Evolutionary conservation across 1,140 invertebrate genomes (phyloP).

Genomic region (Drosophila mayri): DNA sequence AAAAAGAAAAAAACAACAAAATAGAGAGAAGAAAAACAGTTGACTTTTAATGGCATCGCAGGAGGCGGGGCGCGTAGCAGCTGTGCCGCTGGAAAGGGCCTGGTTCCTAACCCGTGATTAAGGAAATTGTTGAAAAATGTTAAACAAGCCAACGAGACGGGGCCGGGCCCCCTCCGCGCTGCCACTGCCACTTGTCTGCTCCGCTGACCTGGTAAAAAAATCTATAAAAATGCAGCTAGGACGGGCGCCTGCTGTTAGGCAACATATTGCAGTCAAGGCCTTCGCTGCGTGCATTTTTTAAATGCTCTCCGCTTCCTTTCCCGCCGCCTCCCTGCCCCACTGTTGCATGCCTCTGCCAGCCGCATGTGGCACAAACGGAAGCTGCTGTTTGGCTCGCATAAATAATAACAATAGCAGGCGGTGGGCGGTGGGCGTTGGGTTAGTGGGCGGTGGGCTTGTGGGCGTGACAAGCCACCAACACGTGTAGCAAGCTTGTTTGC

Average conservation of each 20-base stretch:
- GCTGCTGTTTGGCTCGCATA: constrained; percentile 82
- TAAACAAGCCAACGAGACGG: constrained; percentile 66
- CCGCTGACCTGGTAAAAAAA: constrained; percentile 77
- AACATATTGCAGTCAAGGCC: constrained; percentile 83
- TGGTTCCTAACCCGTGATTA: constrained; percentile 72
- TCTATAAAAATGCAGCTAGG: constrained; percentile 70
- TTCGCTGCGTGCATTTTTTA: constrained; percentile 80
- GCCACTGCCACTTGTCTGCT: constrained; percentile 11
- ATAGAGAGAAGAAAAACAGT: constrained; percentile 38
- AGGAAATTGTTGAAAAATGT: constrained; percentile 82
- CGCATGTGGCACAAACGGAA: constrained; percentile 81
- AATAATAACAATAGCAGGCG: constrained; percentile 72
- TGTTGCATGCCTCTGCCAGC: constrained; percentile 51
- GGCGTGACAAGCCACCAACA: constrained; percentile 68
- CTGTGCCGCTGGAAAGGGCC: constrained; percentile 37
- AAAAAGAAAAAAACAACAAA: constrained; percentile 7
- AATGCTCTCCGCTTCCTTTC: constrained; percentile 69
- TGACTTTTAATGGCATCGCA: constrained; percentile 72
- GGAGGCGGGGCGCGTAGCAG: constrained; percentile 7
- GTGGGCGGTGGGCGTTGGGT: neutral
- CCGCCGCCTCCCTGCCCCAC: constrained; percentile 25
- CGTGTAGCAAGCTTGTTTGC: constrained; percentile 68
- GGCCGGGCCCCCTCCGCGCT: constrained; percentile 16
- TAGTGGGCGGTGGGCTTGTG: constrained; percentile 11
- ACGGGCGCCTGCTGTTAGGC: constrained; percentile 67